A percentile compares a stretch with the other conserved stretches of the same genome.
Evolutionary conservation across 2,113 vertebrate genomes (phyloP).

Genomic region (Grammomys surdaster): DNA sequence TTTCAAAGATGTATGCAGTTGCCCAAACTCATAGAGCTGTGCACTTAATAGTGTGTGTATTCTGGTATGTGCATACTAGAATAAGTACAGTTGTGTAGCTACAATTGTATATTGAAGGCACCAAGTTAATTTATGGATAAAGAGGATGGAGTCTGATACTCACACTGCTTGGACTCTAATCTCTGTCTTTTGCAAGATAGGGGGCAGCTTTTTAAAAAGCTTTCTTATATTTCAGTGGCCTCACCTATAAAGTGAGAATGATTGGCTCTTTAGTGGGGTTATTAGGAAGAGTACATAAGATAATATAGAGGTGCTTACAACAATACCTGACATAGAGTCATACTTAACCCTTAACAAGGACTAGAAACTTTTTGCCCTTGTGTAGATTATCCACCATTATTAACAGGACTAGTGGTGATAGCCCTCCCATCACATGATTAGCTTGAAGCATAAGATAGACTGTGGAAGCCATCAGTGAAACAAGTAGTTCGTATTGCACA

Average conservation of each 20-base stretch:
- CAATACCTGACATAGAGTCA: neutral
- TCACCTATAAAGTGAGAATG: constrained; percentile 29
- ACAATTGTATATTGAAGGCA: neutral
- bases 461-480: neutral
- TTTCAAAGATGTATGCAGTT: neutral
- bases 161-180: neutral
- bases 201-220: neutral
- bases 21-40: neutral
- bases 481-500: neutral
- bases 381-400: neutral
- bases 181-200: neutral
- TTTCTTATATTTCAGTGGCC: constrained; percentile 23
- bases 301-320: constrained; percentile 17
- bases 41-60: neutral
- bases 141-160: neutral
- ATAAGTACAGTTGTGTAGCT: neutral
- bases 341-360: neutral
- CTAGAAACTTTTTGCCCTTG: constrained; percentile 15
- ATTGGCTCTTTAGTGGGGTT: neutral
- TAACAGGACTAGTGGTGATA: neutral
- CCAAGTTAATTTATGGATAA: constrained; percentile 23
- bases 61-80: neutral
- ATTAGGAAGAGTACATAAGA: constrained; percentile 15
- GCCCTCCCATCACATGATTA: neutral
- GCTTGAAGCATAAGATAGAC: constrained; percentile 19